Conservation (phyloP, 2,113 vertebrate genomes). For the Bubalus kerabau region DNA sequence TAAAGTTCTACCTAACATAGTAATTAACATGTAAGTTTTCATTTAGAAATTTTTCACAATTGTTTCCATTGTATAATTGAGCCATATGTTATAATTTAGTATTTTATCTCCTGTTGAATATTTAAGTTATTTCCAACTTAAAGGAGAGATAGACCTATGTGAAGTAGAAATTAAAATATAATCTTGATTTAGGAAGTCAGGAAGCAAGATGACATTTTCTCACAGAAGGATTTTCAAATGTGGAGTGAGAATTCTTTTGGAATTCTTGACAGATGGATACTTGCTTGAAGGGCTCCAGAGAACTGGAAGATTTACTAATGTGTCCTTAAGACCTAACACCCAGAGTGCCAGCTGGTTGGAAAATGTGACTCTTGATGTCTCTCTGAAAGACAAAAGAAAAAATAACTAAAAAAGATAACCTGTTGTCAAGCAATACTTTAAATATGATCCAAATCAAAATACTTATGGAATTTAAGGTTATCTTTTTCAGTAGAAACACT, state of each 20-base stretch:
- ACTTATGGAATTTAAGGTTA: neutral
- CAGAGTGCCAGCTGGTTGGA: neutral
- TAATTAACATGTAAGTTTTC: neutral
- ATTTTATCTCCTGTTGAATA: neutral
- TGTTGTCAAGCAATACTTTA: neutral
- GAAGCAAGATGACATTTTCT: neutral
- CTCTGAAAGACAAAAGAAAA: neutral
- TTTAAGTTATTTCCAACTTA: conserved; percentile 1
- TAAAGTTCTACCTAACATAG: neutral
- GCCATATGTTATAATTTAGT: neutral
- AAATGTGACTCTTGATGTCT: neutral
- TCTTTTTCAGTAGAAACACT: neutral
- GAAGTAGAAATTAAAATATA: neutral
- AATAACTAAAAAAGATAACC: neutral
- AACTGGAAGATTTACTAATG: neutral
- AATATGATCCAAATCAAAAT: neutral
- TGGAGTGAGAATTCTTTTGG: neutral
- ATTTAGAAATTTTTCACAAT: neutral
- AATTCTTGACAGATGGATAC: neutral
- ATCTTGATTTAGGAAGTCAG: neutral
- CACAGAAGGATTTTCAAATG: neutral
- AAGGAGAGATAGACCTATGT: neutral
- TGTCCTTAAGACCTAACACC: neutral
- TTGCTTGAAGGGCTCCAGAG: neutral
- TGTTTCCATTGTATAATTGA: neutral